Evolutionary conservation across 2,888 invertebrate genomes (phyloP), one percentile per base, ranked within the genome.

Genomic region (Dryadula phaetusa): DNA sequence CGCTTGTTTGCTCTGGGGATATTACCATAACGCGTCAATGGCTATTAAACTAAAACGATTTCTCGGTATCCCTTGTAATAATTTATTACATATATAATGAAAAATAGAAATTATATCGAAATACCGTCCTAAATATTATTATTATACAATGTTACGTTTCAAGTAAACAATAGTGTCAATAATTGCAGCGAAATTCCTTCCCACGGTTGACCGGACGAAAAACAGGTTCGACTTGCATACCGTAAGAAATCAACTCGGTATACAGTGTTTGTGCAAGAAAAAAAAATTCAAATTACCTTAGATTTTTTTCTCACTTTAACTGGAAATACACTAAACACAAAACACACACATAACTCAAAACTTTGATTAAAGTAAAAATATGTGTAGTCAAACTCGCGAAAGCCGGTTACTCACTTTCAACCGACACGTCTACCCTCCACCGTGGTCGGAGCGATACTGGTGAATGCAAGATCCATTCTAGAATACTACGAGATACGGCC

Each of bases 401-500:
- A 64, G 75, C 81, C 82, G 84, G 79, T 70, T 74, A 74, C 72
- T 67, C n/a, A 14, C 18, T 67, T 65, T 54, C 18, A 18, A 18
- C 60, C 28, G 44, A 72, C 72, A 79, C 82, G 66, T 72, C 76
- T 76, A 44, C 68, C 54, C 75, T 7, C 62, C 0, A 62, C 71
- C 65, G 70, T 73, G 75, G 76, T 77, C 75, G 69, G 75, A 78
- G 78, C 84, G 75, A 82, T 74, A 88, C 90, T 88, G 85, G 81
- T 83, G 84, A 85, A 85, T 85, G 86, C 79, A 83, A 82, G 81
- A 82, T 80, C 82, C 85, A 89, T 86, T 89, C 86, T 88, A 84
- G 84, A 85, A 86, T 89, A 88, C 87, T 90, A 91, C 90, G 82
- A 81, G 78, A 82, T 86, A 88, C 88, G 87, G 82, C 84, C 92